Conservation (phyloP, 2,113 vertebrate genomes). For the Toxostoma redivivum region DNA sequence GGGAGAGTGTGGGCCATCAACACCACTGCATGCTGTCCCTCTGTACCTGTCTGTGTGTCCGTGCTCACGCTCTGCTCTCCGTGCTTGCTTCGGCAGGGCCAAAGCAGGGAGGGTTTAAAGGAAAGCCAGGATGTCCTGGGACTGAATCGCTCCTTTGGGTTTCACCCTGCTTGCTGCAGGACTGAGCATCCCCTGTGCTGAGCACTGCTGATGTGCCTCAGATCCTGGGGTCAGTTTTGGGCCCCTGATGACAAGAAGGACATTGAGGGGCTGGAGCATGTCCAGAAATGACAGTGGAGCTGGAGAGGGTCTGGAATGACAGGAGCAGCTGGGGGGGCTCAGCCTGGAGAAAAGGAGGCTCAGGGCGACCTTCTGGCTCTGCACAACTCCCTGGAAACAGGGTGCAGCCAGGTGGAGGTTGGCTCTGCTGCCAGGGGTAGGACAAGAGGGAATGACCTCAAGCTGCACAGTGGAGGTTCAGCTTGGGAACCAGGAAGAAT, state of each 20-base stretch:
- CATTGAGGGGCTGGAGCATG: fast-evolving
- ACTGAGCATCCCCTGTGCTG: background rate
- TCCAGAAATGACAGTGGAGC: background rate
- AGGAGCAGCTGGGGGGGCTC: background rate
- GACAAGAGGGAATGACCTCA: background rate
- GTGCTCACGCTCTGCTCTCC: fast-evolving
- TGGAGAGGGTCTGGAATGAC: background rate
- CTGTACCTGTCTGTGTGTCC: background rate
- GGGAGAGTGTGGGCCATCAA: fast-evolving
- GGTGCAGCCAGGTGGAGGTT: fast-evolving
- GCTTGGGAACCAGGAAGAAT: background rate
- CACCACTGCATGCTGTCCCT: background rate
- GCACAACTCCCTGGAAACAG: background rate
- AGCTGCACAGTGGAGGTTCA: background rate
- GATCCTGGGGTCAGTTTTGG: background rate
- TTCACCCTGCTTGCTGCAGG: background rate
- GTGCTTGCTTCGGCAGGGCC: background rate
- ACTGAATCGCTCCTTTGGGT: background rate
- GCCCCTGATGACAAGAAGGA: background rate
- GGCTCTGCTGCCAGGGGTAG: background rate
- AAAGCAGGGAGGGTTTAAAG: background rate
- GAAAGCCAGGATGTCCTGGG: background rate
- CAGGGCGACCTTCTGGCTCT: background rate
- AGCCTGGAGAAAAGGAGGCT: background rate
- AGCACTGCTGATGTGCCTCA: background rate